phyloP scores from a whole-genome alignment of 2,797 vertebrate species.

The Platyrinchus mystaceus region DNA sequence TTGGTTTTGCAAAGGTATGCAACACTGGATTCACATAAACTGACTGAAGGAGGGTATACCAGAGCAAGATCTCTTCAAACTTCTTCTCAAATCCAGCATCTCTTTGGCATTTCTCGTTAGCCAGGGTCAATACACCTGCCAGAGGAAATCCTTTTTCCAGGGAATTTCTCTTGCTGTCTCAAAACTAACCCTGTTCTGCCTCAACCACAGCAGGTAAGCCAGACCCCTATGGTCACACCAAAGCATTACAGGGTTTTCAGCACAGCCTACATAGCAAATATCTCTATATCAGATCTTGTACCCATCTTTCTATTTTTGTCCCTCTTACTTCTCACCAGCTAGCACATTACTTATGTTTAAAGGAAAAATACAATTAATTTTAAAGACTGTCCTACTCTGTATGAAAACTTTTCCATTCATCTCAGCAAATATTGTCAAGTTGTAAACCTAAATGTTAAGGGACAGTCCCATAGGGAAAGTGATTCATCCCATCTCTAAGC shows the following conservation, averaged over 20 bases:
- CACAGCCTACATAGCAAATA: background rate
- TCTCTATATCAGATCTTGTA: background rate
- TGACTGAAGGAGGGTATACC: background rate
- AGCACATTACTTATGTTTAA: background rate
- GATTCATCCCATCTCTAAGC: background rate
- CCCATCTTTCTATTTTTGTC: background rate
- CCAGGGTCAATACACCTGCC: background rate
- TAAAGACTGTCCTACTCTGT: background rate
- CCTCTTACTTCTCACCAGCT: background rate
- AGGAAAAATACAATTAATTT: background rate
- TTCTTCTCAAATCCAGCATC: background rate
- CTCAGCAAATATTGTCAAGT: background rate
- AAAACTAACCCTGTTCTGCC: background rate
- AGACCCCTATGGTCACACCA: background rate
- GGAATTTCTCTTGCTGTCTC: background rate
- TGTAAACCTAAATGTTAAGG: background rate
- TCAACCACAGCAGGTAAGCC: background rate
- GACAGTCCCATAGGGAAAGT: background rate
- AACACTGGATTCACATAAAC: background rate
- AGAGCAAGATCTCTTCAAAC: background rate
- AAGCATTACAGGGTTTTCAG: background rate
- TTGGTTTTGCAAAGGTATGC: background rate
- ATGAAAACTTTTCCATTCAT: background rate
- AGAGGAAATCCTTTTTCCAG: background rate
- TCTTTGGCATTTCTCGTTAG: background rate